Base-by-base conservation (phyloP, 92 coral and sea anemone species). In the Palythoa grandiflora region DNA sequence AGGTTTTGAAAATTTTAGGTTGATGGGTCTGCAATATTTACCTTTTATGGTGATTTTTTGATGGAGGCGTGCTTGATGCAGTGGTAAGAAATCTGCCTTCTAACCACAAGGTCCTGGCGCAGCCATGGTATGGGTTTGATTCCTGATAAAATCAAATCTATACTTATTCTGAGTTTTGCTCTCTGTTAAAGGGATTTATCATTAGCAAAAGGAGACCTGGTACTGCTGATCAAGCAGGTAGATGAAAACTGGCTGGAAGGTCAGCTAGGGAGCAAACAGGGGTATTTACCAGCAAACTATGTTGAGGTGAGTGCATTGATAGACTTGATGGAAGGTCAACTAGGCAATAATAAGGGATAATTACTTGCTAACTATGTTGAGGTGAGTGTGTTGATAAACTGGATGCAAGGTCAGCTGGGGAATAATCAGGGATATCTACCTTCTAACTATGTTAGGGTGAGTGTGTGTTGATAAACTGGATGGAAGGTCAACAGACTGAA, bases 201-300 rank as follows among this genome's bases (percentile, higher is more conserved):
- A 19, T 72, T 96, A 61, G 91, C 85, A 84, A 95, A 93, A 87
- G 99, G 99, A 71, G 99, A 96, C 55, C 55, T 95, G 63, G 91
- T 96, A 47, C 68, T 89, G 15, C 90, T 96, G 57, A 52, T 96
- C 28, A 94, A 90, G 73, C 95, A 93, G 83, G 95, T 96, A 3
- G 99, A 96, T 90, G 99, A 95, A 75, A 96, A 96, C 90, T 96
- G 99, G 99, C 93, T 88, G 71, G 96, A 95, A 73, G 99, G 99
- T 37, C 90, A 92, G 52, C 37, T 93, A 38, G 90, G 84, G 51
- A 96, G 93, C 60, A 85, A 83, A 6, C 99, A 96, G 84, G 99
- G 99, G 36, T 95, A 86, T 83, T 94, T 96, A 7, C 99, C 99
- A 51, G 95, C 98, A 51, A 96, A 96, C 78, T 96, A 95, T 88